A percentile compares a stretch with the other conserved stretches of the same genome.
These are phyloP conservation scores for Rousettus leschenaultii DNA, from an alignment of 2,113 vertebrate genomes.

Conservation along the genomic window DNA sequence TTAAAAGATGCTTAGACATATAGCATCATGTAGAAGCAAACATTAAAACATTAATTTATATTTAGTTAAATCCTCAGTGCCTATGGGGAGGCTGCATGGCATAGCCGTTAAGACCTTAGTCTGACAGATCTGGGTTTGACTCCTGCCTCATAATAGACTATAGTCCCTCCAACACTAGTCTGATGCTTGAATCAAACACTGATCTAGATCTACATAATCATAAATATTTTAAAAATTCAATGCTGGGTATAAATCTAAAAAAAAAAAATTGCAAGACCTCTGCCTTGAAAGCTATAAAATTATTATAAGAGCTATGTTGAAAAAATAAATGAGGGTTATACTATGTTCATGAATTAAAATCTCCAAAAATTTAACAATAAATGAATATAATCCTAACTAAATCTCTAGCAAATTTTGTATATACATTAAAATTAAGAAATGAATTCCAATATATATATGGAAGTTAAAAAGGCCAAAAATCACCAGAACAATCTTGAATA, in stretches of 20 bases:
- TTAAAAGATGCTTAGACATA: neutral
- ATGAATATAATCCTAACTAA: neutral
- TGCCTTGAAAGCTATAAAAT: neutral
- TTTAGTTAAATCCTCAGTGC: neutral
- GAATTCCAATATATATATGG: neutral
- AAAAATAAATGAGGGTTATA: neutral
- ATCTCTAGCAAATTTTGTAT: neutral
- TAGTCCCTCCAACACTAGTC: neutral
- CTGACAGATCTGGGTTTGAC: neutral
- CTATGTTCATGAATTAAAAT: neutral
- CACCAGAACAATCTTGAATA: neutral
- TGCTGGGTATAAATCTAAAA: neutral
- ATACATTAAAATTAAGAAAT: neutral
- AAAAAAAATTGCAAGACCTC: neutral
- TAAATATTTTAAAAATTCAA: neutral
- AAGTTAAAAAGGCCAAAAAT: neutral
- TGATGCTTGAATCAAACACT: neutral
- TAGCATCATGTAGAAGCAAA: neutral
- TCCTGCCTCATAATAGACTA: neutral
- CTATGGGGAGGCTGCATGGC: neutral
- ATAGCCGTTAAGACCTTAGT: neutral
- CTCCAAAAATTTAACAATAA: neutral
- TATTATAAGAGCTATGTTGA: neutral
- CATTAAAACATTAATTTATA: constrained; percentile 7
- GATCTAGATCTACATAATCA: neutral